These are phyloP conservation scores for Pelodytes ibericus DNA, from an alignment of 2,797 vertebrate genomes.

Conservation along the genomic window DNA sequence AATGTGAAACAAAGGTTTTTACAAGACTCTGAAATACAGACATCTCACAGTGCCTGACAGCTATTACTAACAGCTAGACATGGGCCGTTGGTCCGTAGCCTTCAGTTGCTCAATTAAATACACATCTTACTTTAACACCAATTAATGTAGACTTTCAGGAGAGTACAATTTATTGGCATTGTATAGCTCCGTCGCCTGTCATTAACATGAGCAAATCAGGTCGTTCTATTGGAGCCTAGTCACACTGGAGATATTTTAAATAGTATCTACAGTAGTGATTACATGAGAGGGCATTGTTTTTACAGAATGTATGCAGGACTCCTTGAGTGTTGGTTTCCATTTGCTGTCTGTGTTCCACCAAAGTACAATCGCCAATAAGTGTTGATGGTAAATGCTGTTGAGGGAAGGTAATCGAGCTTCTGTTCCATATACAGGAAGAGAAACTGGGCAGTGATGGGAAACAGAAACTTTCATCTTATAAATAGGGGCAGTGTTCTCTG, in stretches of 20 bases:
- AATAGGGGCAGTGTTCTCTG: no score
- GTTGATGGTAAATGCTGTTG: no score
- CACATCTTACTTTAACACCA: conserved; percentile 33
- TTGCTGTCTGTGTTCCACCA: no score
- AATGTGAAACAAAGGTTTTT: background rate
- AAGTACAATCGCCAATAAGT: no score
- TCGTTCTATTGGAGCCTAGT: background rate
- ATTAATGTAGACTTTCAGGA: conserved; percentile 36
- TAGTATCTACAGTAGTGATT: no score
- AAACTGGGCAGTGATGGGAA: no score
- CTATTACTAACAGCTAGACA: conserved; percentile 30
- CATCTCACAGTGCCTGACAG: conserved; percentile 19
- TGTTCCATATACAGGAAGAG: no score
- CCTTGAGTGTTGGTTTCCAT: no score
- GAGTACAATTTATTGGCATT: conserved; percentile 25
- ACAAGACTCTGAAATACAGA: conserved; percentile 22
- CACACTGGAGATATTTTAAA: background rate
- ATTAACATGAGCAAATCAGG: conserved; percentile 15
- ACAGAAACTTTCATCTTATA: no score
- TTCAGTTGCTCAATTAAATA: conserved; percentile 45
- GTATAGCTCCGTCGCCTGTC: conserved; percentile 14
- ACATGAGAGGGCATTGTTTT: no score
- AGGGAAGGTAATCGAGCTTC: no score
- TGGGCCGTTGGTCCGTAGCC: conserved; percentile 28
- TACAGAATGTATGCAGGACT: no score